Base-by-base conservation (phyloP, 1,140 invertebrate genomes). In the Nephotettix cincticeps region DNA sequence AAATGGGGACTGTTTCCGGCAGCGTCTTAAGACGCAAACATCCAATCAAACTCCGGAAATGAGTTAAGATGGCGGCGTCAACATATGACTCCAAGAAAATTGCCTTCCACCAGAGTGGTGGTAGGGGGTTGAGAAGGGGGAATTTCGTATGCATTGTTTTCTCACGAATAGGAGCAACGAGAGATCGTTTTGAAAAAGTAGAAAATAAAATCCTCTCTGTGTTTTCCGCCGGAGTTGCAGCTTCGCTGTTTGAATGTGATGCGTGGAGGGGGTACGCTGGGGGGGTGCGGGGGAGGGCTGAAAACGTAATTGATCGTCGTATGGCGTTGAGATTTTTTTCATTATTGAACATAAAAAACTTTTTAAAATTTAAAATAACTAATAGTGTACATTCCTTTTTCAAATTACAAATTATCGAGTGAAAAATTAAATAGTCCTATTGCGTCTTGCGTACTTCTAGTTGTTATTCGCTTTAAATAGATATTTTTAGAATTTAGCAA, bases 11-110 rank as follows among this genome's bases (percentile, higher is more conserved):
- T 47, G 45, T 68, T 68, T 68, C 66, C 66, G 43, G 66, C 43
- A 25, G 47, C 66, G 45, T 68, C 66, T 68, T 68, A 68, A 68
- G 58, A 30, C 32, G 64, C 29, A 71, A 71, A 67, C 21, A 73
- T 73, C 75, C 71, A 73, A 78, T 78, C 75, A 72, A 47, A 68
- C 3, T 63, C 28, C 67, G 79, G 79, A 80, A 80, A 80, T 80
- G 74, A 74, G 78, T 78, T 77, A 69, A 68, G 66, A 68, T 68
- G 66, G 66, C 66, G 66, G 43, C 66, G 66, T 68, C 66, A 54
- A 54, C 47, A 68, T 54, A 54, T 54, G 66, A 29, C 66, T 51
- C 29, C 11, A 68, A 25, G 45, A 51, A 61, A 61, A 27, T 29
- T n/a, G n/a, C n/a, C n/a, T n/a, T 21, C 56, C 56, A 11, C 28